phyloP scores from a whole-genome alignment of 2,113 vertebrate species.

The Nipponia nippon region DNA sequence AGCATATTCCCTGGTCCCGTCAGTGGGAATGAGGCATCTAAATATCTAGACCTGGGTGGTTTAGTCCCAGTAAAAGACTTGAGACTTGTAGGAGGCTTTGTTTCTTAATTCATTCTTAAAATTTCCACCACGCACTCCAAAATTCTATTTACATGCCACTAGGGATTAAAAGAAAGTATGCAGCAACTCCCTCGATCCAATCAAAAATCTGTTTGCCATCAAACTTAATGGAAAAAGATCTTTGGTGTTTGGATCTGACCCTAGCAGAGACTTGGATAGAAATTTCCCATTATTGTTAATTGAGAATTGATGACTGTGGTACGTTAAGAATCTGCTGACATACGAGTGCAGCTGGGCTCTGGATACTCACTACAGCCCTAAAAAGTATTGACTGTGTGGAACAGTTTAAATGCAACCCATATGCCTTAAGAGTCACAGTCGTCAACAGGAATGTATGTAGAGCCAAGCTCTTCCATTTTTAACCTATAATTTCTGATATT shows the following conservation, averaged over 20 bases:
- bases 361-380: background rate
- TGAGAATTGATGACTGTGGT: background rate
- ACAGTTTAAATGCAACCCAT: background rate
- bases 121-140: background rate
- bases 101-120: background rate
- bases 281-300: background rate
- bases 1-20: background rate
- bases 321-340: background rate
- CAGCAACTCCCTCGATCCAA: background rate
- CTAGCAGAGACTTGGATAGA: background rate
- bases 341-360: background rate
- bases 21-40: background rate
- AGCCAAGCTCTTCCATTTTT: background rate
- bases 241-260: background rate
- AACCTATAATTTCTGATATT: background rate
- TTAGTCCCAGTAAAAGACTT: background rate
- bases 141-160: background rate
- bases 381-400: background rate
- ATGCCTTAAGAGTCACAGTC: background rate
- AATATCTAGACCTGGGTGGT: background rate
- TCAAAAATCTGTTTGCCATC: slow-evolving; percentile 2
- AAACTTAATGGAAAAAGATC: background rate
- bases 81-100: background rate
- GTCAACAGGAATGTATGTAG: background rate
- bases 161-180: background rate